Conservation (phyloP, 2,113 vertebrate species). For the Hippocampus comes region DNA sequence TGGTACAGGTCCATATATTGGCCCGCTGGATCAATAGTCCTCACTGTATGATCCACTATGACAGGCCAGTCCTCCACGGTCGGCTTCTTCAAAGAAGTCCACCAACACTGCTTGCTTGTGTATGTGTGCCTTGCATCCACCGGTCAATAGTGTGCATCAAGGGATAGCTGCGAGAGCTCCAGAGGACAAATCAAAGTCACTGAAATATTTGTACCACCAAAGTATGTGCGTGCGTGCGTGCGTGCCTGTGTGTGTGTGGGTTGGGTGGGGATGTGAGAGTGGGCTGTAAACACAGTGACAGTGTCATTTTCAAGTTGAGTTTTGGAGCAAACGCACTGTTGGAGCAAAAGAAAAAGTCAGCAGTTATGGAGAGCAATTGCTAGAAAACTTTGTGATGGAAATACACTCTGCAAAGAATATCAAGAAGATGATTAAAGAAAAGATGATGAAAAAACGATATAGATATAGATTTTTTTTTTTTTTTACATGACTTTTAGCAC, state of each 20-base stretch:
- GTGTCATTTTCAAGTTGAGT: slow-evolving; percentile 12
- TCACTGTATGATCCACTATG: slow-evolving; percentile 34
- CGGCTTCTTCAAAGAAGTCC: slow-evolving; percentile 48
- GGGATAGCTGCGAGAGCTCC: slow-evolving; percentile 21
- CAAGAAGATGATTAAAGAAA: background rate
- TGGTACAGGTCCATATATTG: slow-evolving; percentile 25
- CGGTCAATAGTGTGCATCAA: slow-evolving; percentile 37
- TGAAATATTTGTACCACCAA: slow-evolving; percentile 35
- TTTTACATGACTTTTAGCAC: background rate
- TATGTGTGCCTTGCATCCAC: slow-evolving; percentile 31
- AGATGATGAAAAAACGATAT: too few relatives aligned
- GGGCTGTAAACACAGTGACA: slow-evolving; percentile 18
- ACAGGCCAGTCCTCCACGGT: slow-evolving; percentile 36
- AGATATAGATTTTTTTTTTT: background rate
- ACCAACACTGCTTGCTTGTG: slow-evolving; percentile 25
- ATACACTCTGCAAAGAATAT: background rate
- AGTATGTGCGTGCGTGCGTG: slow-evolving; percentile 4
- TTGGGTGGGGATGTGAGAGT: background rate
- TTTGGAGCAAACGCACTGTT: slow-evolving; percentile 16
- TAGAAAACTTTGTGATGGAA: slow-evolving; percentile 7
- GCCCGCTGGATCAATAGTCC: slow-evolving; percentile 44
- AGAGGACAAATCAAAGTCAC: slow-evolving; percentile 49
- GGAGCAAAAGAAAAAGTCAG: slow-evolving; percentile 13
- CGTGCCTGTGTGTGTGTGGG: background rate
- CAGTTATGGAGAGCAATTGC: slow-evolving; percentile 15